Percentiles rank a stretch among this genome's conserved stretches.
Conservation (phyloP, 2,888 invertebrate species). For the Dicyrtoma fusca region DNA sequence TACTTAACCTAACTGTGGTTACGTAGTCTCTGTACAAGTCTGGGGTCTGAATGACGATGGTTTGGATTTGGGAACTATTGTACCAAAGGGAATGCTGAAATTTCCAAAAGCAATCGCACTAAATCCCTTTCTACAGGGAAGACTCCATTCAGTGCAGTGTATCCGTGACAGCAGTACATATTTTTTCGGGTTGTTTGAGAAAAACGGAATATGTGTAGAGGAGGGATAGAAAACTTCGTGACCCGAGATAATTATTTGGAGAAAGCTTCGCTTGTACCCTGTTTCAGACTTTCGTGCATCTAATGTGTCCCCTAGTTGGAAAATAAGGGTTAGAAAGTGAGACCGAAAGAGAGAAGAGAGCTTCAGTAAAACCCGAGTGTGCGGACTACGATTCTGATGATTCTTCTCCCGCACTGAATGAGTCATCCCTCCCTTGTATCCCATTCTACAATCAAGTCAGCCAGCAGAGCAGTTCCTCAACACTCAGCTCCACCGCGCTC, state of each 20-base stretch:
- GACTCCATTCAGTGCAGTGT: conserved; percentile 23
- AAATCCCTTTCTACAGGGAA: conserved; percentile 23
- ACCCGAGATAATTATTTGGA: conserved; percentile 42
- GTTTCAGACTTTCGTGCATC: conserved; percentile 26
- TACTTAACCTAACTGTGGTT: conserved; percentile 21
- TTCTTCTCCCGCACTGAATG: conserved; percentile 31
- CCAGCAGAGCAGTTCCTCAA: conserved; percentile 1
- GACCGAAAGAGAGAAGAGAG: conserved; percentile 7
- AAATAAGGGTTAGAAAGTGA: conserved; percentile 31
- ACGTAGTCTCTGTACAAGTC: conserved; percentile 1
- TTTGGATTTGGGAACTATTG: conserved; percentile 16
- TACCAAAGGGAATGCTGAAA: conserved; percentile 30
- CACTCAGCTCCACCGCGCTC: not conserved
- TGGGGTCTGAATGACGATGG: not conserved
- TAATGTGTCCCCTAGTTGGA: conserved; percentile 34
- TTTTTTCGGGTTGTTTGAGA: not conserved
- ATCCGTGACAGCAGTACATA: not conserved
- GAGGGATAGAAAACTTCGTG: conserved; percentile 38
- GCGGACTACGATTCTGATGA: conserved; percentile 20
- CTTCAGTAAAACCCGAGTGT: conserved; percentile 14
- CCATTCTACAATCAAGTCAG: conserved; percentile 1
- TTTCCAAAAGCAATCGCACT: conserved; percentile 28
- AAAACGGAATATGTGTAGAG: conserved; percentile 12
- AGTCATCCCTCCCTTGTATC: conserved; percentile 32
- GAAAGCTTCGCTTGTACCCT: conserved; percentile 30